These are phyloP conservation scores for Zygaena filipendulae DNA, from an alignment of 2,888 invertebrate species.

Conservation along the genomic window DNA sequence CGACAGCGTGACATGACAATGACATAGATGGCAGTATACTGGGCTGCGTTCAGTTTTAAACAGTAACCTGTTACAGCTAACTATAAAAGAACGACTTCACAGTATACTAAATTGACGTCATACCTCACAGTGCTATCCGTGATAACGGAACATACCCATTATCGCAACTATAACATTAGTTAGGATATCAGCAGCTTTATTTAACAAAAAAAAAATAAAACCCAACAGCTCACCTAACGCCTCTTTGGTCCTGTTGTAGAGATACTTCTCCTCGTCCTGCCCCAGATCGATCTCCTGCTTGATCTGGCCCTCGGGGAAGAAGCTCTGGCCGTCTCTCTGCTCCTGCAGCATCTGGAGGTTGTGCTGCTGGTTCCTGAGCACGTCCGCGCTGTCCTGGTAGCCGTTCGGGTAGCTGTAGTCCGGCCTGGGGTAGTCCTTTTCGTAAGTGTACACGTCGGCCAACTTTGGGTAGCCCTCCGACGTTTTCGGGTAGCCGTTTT, in stretches of 20 bases:
- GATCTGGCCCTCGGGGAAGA: constrained; percentile 49
- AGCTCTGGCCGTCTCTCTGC: constrained; percentile 44
- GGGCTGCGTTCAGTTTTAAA: too few species aligned
- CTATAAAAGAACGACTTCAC: too few species aligned
- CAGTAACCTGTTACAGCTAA: too few species aligned
- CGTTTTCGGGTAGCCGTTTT: constrained; percentile 26
- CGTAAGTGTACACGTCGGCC: constrained; percentile 23
- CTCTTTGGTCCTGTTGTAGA: constrained; percentile 43
- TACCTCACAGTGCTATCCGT: too few species aligned
- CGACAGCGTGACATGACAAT: too few species aligned
- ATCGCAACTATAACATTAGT: too few species aligned
- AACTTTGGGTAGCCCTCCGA: constrained; percentile 14
- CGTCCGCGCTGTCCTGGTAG: constrained; percentile 36
- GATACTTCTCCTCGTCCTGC: constrained; percentile 43
- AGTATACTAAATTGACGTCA: too few species aligned
- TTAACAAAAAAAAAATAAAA: too few species aligned
- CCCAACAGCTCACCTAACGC: constrained; percentile 33
- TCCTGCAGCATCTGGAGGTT: constrained; percentile 47
- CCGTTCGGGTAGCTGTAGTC: constrained; percentile 23
- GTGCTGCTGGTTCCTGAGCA: constrained; percentile 47
- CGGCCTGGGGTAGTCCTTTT: constrained; percentile 23
- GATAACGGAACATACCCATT: too few species aligned
- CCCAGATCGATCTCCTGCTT: constrained; percentile 49
- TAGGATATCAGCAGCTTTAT: too few species aligned
- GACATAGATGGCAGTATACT: too few species aligned